Base-by-base conservation (phyloP, 2,888 invertebrate species). In the Eupithecia dodoneata region DNA sequence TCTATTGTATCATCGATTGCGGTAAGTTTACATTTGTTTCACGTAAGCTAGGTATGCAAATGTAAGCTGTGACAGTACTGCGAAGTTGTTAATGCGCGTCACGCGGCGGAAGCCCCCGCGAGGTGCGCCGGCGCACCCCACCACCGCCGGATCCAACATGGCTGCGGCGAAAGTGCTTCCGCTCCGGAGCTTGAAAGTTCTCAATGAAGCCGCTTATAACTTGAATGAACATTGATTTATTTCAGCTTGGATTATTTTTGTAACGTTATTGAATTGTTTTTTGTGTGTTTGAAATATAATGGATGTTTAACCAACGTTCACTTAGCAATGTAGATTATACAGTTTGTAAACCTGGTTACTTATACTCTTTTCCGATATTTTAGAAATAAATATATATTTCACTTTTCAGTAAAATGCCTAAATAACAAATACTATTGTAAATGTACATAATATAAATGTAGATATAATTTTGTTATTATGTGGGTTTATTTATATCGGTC, bases 111-210 rank as follows among this genome's bases (percentile, higher is more conserved):
- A 94, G 92, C 86, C 86, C 88, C 6, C 87, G 89, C 87, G 92
- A 90, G 92, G 92, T 92, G 94, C 91, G 94, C 93, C 87, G 87
- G 94, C 93, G 92, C 90, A 85, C 84, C 85, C 89, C 91, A 70
- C 78, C 90, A 90, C 86, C 89, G 92, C 94, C 94, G 94, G 94
- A 94, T 94, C 93, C 94, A 94, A 93, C 85, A 94, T 94, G 94
- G 94, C 95, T 87, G 88, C 90, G 93, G 94, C 94, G 93, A 94
- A 94, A 94, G 95, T 94, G 93, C 92, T 94, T 95, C 95, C 95
- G 95, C 82, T 86, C 86, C 89, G 85, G 85, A 88, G 88, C 90
- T 92, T 90, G 89, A 90, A 88, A 90, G 89, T 89, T 92, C 90
- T 93, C 91, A 93, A 93, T 94, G 92, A 91, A 93, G 85, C 85